Conservation (phyloP, 2,888 invertebrate species). For the Camptogramma bilineatum region DNA sequence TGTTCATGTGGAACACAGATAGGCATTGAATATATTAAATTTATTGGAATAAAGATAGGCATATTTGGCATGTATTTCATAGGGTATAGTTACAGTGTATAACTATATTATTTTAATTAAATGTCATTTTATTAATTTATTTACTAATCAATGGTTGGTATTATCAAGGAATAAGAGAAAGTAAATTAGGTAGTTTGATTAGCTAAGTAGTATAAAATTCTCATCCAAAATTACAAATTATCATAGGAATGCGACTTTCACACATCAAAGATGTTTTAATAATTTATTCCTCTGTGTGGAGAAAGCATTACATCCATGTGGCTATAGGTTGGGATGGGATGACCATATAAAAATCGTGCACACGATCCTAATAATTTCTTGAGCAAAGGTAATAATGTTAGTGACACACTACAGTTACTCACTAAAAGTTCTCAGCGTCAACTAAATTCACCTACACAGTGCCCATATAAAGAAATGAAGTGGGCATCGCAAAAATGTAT, state of each 20-base stretch:
- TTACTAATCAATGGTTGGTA: too few species aligned
- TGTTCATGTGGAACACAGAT: too few species aligned
- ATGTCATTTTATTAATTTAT: too few species aligned
- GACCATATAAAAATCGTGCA: neutral
- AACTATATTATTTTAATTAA: too few species aligned
- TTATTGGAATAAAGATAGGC: too few species aligned
- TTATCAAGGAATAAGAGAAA: conserved; percentile 1
- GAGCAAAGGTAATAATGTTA: conserved; percentile 1
- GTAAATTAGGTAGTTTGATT: neutral
- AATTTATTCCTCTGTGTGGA: conserved; percentile 53
- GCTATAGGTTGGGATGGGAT: neutral
- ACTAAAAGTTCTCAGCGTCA: neutral
- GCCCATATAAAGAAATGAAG: neutral
- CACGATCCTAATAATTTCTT: neutral
- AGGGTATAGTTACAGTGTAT: too few species aligned
- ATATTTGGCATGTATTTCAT: too few species aligned
- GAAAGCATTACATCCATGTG: conserved; percentile 49
- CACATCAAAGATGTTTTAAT: conserved; percentile 50
- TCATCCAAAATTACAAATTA: conserved; percentile 20
- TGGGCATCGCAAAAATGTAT: neutral
- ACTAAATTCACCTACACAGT: neutral
- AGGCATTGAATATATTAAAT: too few species aligned
- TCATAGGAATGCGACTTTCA: conserved; percentile 53
- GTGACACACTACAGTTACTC: conserved; percentile 8
- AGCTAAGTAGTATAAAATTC: neutral